These are phyloP conservation scores for Phoenicopterus ruber DNA, from an alignment of 2,113 vertebrate genomes.

Conservation along the genomic window DNA sequence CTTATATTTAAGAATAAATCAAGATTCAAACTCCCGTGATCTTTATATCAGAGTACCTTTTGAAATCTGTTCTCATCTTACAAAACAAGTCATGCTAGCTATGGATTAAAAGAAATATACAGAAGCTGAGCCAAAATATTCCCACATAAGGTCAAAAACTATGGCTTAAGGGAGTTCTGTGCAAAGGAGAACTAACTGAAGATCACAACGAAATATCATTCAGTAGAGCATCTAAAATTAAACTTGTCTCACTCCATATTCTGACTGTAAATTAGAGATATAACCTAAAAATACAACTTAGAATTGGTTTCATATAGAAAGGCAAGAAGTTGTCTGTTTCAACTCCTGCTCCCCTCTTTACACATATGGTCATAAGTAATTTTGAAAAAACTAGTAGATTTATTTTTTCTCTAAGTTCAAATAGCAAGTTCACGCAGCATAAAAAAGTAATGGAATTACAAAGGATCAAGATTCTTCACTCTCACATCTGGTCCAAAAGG, in stretches of 20 bases:
- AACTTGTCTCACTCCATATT: neutral
- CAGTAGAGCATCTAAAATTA: neutral
- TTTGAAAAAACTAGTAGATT: neutral
- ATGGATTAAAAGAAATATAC: neutral
- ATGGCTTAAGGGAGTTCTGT: neutral
- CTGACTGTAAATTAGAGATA: neutral
- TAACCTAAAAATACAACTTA: neutral
- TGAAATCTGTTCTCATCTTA: neutral
- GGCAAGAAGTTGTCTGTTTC: neutral
- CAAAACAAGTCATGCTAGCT: neutral
- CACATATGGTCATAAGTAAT: fast-evolving
- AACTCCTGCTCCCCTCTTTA: neutral
- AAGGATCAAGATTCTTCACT: neutral
- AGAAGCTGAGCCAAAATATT: neutral
- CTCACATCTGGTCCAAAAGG: neutral
- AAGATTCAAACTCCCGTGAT: neutral
- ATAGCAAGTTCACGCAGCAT: neutral
- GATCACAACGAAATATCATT: fast-evolving
- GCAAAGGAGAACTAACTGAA: neutral
- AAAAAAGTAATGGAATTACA: neutral
- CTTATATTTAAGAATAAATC: neutral
- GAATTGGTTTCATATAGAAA: neutral
- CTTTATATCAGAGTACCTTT: neutral
- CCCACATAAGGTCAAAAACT: neutral
- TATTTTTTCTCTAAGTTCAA: neutral